Evolutionary conservation across 2,888 invertebrate genomes (phyloP).

Genomic region (Cylloceria caligata): DNA sequence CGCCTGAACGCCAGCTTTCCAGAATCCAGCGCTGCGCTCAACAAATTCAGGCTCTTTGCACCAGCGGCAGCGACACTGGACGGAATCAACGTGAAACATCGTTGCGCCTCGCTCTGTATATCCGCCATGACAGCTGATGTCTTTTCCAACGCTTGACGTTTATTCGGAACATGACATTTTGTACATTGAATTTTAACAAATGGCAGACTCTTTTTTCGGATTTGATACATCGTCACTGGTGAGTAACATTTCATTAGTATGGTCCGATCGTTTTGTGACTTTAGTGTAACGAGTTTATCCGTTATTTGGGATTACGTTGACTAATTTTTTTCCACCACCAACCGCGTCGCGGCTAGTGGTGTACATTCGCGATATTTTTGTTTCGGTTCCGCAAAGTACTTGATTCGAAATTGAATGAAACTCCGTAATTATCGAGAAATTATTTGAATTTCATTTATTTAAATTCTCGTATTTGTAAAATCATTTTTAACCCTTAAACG

Average conservation of each 20-base stretch:
- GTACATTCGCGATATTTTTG: conserved; percentile 52
- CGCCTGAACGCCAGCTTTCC: too few relatives aligned
- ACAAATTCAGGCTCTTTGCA: too few relatives aligned
- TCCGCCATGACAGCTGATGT: conserved; percentile 84
- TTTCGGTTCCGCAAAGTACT: conserved; percentile 42
- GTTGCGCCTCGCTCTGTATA: conserved; percentile 45
- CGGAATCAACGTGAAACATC: conserved; percentile 28
- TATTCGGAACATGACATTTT: conserved; percentile 84
- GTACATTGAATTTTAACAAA: conserved; percentile 85
- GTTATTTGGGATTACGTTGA: conserved; percentile 35
- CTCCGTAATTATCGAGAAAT: neutral
- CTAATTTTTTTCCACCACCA: conserved; percentile 60
- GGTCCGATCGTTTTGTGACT: neutral
- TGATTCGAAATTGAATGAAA: neutral
- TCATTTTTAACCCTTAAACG: conserved; percentile 3
- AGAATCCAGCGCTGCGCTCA: too few relatives aligned
- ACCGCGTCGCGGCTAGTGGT: conserved; percentile 72
- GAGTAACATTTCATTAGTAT: conserved; percentile 84
- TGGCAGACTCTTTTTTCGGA: conserved; percentile 96
- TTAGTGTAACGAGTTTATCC: conserved; percentile 23
- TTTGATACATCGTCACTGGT: conserved; percentile 92
- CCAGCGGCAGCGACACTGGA: conserved; percentile 22
- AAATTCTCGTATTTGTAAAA: neutral
- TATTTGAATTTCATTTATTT: neutral
- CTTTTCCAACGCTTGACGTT: conserved; percentile 82